Conservation (phyloP, 2,888 invertebrate genomes). For the Asteroscopus sphinx region DNA sequence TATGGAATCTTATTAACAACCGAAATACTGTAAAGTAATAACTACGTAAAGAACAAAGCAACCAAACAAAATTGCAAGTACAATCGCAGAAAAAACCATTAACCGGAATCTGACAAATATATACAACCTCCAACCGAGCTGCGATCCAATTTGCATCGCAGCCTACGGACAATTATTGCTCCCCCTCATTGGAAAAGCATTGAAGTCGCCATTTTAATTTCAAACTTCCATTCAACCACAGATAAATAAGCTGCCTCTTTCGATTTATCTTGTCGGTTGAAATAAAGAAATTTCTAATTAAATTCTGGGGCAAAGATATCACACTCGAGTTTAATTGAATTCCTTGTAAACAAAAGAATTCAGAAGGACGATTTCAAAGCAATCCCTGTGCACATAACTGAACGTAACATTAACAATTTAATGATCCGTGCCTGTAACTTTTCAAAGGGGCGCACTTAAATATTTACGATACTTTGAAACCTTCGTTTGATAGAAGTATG, state of each 20-base stretch:
- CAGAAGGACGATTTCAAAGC: slow-evolving; percentile 40
- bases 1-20: slow-evolving; percentile 4
- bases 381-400: slow-evolving; percentile 44
- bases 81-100: slow-evolving; percentile 41
- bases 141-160: slow-evolving; percentile 61
- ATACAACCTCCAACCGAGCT: slow-evolving; percentile 52
- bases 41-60: slow-evolving; percentile 4
- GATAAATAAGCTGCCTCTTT: slow-evolving; percentile 62
- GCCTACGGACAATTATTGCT: slow-evolving; percentile 69
- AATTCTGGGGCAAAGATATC: slow-evolving; percentile 54
- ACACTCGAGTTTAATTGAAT: slow-evolving; percentile 65
- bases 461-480: slow-evolving; percentile 54
- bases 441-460: slow-evolving; percentile 45
- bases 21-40: slow-evolving; percentile 2
- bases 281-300: slow-evolving; percentile 63
- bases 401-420: slow-evolving; percentile 55
- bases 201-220: slow-evolving; percentile 63
- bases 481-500: slow-evolving; percentile 31
- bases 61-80: slow-evolving; percentile 27
- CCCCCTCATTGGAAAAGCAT: slow-evolving; percentile 70
- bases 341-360: slow-evolving; percentile 45
- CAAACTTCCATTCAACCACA: slow-evolving; percentile 54
- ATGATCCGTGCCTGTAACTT: slow-evolving; percentile 50
- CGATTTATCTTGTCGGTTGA: slow-evolving; percentile 49
- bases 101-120: slow-evolving; percentile 45